Base-by-base conservation (phyloP, 2,888 invertebrate species). In the Caenorhabditis zanzibari region DNA sequence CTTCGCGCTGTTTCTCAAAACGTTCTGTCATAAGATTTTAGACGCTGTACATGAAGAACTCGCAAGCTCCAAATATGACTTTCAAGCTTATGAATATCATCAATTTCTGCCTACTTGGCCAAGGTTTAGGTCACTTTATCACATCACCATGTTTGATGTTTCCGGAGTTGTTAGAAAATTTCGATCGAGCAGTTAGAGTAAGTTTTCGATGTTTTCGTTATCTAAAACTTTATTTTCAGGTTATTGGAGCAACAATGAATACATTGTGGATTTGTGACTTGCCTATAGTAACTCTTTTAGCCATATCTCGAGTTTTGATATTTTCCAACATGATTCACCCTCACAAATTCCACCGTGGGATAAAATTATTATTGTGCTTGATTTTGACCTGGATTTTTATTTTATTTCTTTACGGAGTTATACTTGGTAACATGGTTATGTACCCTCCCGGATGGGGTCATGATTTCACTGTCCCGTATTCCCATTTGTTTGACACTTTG, bases 251-350 rank as follows among this genome's bases (percentile, higher is more conserved):
- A 54, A 54, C 14, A 3, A 47, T 47, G 47, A 82, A 82, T 19
- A 77, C 75, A 1, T 52, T 82, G 19, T 82, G 82, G 82, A 49
- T 82, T 1, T 73, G 73, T 9, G 61, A 69, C 59, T 72, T 82
- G 32, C 77, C 82, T 2, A 24, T 77, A 3, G 73, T 82, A 44
- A 41, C 71, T 26, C 59, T 82, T 5, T 28, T 82, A 9, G 49
- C 77, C 2, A 24, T 77, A 2, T 52, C 66, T 19, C 77, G 82
- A 16, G 66, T 82, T 1, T 19, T 61, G 2, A 73, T 77, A n/a
- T 68, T 77, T 14, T 68, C 52, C 6, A 35, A 69, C 3, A 61
- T 26, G 16, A 59, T 61, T 2, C 41, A 16, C 9, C 7, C 38
- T 10, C 35, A 26, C 12, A 49, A 61, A 69, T 54, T 41, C 44